phyloP scores from a whole-genome alignment of 2,113 vertebrate genomes.

The Malurus elegans region DNA sequence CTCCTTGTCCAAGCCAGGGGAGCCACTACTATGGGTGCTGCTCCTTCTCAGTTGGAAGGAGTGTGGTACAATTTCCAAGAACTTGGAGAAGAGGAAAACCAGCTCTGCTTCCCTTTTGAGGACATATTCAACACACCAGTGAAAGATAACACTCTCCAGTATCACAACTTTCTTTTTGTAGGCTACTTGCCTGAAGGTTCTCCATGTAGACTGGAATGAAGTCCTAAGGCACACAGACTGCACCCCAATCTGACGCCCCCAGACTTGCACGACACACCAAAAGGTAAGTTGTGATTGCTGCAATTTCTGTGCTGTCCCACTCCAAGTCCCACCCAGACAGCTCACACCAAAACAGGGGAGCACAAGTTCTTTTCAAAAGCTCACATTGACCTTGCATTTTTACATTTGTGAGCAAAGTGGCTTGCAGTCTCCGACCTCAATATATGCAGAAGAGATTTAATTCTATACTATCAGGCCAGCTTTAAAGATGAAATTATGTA shows the following conservation, averaged over 20 bases:
- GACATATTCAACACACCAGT: background rate
- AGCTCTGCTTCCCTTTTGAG: background rate
- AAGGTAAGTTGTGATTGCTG: fast-evolving
- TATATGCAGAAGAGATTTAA: background rate
- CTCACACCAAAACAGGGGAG: background rate
- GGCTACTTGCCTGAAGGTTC: background rate
- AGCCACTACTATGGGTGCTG: background rate
- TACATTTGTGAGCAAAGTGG: background rate
- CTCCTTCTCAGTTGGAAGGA: background rate
- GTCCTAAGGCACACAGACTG: background rate
- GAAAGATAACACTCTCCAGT: background rate
- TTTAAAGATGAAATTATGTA: background rate
- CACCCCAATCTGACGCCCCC: background rate
- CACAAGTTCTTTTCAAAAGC: background rate
- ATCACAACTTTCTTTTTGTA: background rate
- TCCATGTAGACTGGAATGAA: background rate
- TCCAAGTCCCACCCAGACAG: background rate
- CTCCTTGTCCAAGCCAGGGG: background rate
- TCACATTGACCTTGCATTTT: background rate
- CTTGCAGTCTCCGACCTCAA: background rate
- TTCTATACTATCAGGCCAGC: background rate
- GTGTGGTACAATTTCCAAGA: background rate
- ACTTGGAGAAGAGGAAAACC: background rate
- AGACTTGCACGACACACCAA: background rate
- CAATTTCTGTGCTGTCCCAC: background rate